Evolutionary conservation across 2,888 invertebrate genomes (phyloP).

Genomic region (Tetanocera ferruginea): DNA sequence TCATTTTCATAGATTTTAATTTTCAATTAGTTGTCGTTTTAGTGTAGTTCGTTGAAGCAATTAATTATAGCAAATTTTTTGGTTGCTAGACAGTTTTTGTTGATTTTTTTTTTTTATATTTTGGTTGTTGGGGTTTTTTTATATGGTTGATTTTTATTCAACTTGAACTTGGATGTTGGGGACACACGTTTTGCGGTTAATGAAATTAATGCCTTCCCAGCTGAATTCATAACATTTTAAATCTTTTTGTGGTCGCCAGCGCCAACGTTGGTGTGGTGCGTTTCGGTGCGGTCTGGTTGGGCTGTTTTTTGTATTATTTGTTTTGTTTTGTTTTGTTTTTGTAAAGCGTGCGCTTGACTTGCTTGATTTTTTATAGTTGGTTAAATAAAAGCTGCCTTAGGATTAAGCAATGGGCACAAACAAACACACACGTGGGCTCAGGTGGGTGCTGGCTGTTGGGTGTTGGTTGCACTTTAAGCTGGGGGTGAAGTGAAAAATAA

Average conservation of each 20-base stretch:
- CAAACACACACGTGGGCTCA: background rate
- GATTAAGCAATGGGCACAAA: background rate
- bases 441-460: background rate
- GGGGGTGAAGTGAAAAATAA: too few relatives aligned
- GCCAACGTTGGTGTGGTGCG: background rate
- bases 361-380: conserved; percentile 51
- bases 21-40: conserved; percentile 26
- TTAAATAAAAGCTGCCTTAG: conserved; percentile 46
- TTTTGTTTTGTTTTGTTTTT: conserved; percentile 31
- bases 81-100: background rate
- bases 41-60: conserved; percentile 9
- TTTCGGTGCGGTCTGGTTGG: too few relatives aligned
- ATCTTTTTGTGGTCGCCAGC: conserved; percentile 10
- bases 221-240: conserved; percentile 19
- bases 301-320: background rate
- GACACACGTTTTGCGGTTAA: conserved; percentile 23
- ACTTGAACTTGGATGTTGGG: background rate
- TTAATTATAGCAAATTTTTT: conserved; percentile 11
- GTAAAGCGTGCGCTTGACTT: conserved; percentile 45
- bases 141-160: background rate
- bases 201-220: conserved; percentile 32
- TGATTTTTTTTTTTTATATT: background rate
- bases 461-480: background rate
- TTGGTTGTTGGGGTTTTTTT: background rate
- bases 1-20: conserved; percentile 25